Conservation (phyloP, 2,797 vertebrate species). For the Sibirionetta formosa region DNA sequence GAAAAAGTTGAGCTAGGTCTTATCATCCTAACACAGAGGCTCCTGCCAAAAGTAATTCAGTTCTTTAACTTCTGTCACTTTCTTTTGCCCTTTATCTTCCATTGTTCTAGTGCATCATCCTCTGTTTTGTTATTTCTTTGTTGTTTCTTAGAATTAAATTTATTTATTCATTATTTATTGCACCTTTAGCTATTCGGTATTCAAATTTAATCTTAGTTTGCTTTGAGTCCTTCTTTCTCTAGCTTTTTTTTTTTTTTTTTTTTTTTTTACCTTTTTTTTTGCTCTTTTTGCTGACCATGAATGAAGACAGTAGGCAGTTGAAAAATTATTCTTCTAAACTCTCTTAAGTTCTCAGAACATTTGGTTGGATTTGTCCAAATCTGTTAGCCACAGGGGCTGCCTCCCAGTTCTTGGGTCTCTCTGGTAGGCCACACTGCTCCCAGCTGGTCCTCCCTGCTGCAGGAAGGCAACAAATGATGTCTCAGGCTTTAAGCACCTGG, state of each 20-base stretch:
- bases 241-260: accelerated
- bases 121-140: not conserved
- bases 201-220: not conserved
- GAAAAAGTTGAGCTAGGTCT: not conserved
- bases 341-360: not conserved
- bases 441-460: not conserved
- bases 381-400: not conserved
- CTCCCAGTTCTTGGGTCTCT: not conserved
- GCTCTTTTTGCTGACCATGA: not conserved
- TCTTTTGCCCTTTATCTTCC: not conserved
- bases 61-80: not conserved
- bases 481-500: slow-evolving; percentile 5
- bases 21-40: not conserved
- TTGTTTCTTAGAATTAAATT: not conserved
- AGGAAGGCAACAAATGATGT: not conserved
- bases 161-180: not conserved
- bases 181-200: not conserved
- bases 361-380: not conserved
- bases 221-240: not conserved
- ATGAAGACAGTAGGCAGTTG: not conserved
- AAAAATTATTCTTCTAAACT: not conserved
- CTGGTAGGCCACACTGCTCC: not conserved
- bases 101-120: not conserved
- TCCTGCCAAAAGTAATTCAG: not conserved
- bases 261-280: not conserved